Conservation (phyloP, 2,113 vertebrate species). For the Lepus timidus region DNA sequence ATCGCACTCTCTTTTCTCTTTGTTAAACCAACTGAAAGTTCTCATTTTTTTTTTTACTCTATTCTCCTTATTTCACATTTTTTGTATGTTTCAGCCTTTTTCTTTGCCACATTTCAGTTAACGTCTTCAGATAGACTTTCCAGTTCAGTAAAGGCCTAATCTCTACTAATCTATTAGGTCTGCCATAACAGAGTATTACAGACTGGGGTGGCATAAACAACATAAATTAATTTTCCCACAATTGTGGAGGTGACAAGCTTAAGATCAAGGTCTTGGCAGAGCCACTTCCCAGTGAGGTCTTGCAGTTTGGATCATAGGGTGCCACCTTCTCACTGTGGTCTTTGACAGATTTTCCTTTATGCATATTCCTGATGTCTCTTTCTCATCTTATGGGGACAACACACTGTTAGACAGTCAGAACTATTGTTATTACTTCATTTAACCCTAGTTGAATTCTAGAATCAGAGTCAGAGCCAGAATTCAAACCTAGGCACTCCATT, state of each 20-base stretch:
- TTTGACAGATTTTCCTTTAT: not conserved
- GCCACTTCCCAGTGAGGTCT: not conserved
- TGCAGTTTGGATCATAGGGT: not conserved
- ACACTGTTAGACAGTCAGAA: not conserved
- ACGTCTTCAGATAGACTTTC: not conserved
- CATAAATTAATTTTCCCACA: not conserved
- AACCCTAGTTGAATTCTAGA: not conserved
- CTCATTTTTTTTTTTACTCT: not conserved
- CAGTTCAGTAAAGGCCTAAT: not conserved
- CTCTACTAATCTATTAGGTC: not conserved
- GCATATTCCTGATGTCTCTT: not conserved
- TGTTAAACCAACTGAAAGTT: not conserved
- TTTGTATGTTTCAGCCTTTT: not conserved
- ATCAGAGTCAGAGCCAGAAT: no score
- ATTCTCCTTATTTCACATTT: not conserved
- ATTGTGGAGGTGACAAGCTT: not conserved
- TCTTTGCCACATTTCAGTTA: not conserved
- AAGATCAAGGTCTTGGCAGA: no score
- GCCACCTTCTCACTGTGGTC: not conserved
- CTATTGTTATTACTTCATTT: not conserved
- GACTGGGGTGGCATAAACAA: not conserved
- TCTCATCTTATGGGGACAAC: not conserved
- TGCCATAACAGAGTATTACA: not conserved
- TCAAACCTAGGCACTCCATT: no score
- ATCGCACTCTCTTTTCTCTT: not conserved